These are phyloP conservation scores for Achatina immaculata DNA, from an alignment of 1,140 invertebrate species.

Conservation along the genomic window DNA sequence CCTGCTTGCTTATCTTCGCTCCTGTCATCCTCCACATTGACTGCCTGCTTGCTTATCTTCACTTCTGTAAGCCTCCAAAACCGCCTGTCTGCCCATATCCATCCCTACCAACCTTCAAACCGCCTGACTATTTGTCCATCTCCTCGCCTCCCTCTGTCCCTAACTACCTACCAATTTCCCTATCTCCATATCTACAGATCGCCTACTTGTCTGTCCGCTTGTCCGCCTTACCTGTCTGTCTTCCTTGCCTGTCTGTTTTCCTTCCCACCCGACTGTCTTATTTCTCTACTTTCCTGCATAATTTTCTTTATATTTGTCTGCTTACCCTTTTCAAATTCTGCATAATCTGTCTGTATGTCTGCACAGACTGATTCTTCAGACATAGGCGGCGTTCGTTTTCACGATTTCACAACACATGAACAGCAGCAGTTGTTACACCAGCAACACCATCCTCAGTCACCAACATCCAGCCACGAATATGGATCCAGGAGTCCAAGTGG, in stretches of 20 bases:
- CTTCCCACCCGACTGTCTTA: too few relatives aligned
- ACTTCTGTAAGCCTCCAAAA: constrained; percentile 3
- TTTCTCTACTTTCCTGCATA: background rate
- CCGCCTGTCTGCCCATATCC: too few relatives aligned
- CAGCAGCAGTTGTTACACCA: constrained; percentile 12
- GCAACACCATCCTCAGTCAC: constrained; percentile 25
- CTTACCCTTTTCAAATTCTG: background rate
- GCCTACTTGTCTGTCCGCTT: background rate
- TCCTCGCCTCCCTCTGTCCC: too few relatives aligned
- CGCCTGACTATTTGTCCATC: too few relatives aligned
- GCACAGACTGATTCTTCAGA: constrained; percentile 15
- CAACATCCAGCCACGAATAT: constrained; percentile 19
- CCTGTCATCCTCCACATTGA: constrained; percentile 10
- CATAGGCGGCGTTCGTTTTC: constrained; percentile 27
- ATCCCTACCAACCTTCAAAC: too few relatives aligned
- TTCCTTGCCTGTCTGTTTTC: too few relatives aligned
- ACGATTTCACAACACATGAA: constrained; percentile 23
- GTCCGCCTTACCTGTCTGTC: background rate
- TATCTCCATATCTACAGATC: constrained; percentile 10
- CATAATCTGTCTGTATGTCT: background rate
- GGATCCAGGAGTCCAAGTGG: constrained; percentile 37
- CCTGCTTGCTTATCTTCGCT: too few relatives aligned
- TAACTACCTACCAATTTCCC: constrained; percentile 9
- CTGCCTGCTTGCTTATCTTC: too few relatives aligned
- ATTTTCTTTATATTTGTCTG: background rate